Evolutionary conservation across 2,797 vertebrate genomes (phyloP), one percentile per base, ranked within the genome.

Genomic region (Australoheros facetus): DNA sequence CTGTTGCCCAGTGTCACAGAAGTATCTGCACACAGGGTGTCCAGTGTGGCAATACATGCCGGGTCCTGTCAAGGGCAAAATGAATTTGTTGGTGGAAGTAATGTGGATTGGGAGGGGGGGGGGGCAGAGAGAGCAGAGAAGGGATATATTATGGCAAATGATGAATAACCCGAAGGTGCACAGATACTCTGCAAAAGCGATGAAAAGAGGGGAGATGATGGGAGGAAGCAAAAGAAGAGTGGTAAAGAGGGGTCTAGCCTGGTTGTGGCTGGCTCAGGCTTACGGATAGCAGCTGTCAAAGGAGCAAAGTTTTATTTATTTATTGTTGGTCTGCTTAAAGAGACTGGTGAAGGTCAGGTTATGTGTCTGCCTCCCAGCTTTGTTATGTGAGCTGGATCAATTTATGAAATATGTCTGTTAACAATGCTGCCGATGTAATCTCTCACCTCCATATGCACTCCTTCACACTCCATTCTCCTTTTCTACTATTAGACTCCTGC

Each of bases 381-480:
- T 93, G 93, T 94, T 95, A 92, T 94, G 90, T 92, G 92, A 93
- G 92, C 91, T 85, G 78, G 93, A 95, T 95, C 95, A 95, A 95
- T 96, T 95, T 93, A 94, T 94, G 92, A 96, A 96, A 95, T 93
- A 95, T 94, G 94, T 95, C 94, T 92, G 92, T 95, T 96, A 95
- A 95, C 94, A 95, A 94, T 93, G 88, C 91, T 90, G 89, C 89
- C 53, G 87, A 93, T 93, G 84, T 89, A 88, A 91, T 91, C 85
- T 85, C 71, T 74, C 83, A 73, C 60, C 71, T 71, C 58, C 60
- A 73, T 30, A 34, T 85, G 75, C 84, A 82, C 74, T 79, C 73
- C 79, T 79, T 79, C 77, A 85, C 77, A 80, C 77, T 84, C 82
- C 69, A 78, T 82, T 79, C 45, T 45, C 64, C 64, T 86, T 87